Conservation (phyloP, 1,140 invertebrate genomes). For the Rhynchophorus ferrugineus region DNA sequence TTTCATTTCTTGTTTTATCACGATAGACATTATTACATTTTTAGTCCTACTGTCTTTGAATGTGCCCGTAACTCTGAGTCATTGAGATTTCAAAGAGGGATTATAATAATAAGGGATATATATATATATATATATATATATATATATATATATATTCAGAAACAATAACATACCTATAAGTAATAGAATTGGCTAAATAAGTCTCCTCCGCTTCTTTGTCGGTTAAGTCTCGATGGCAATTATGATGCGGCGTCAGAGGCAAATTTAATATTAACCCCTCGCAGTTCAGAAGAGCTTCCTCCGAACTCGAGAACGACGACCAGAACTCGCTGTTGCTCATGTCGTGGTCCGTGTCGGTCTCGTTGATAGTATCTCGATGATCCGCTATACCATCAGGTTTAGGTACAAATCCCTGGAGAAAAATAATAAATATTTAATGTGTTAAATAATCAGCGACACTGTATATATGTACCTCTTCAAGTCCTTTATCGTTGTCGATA, state of each 20-base stretch:
- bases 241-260: constrained; percentile 54
- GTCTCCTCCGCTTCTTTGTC: constrained; percentile 43
- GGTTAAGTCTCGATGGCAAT: constrained; percentile 43
- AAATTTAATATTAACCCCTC: constrained; percentile 64
- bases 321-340: constrained; percentile 68
- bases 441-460: not conserved
- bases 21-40: too few species aligned
- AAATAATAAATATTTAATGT: not conserved
- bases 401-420: constrained; percentile 45
- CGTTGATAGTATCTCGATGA: constrained; percentile 51
- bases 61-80: too few species aligned
- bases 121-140: too few species aligned
- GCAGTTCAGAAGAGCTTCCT: constrained; percentile 65
- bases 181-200: constrained; percentile 52
- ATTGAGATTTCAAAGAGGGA: too few species aligned
- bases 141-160: too few species aligned
- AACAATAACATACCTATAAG: constrained; percentile 52
- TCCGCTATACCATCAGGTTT: constrained; percentile 60
- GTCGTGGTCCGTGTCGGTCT: constrained; percentile 52
- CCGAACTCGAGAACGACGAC: constrained; percentile 70
- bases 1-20: too few species aligned
- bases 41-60: too few species aligned
- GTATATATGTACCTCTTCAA: constrained; percentile 49
- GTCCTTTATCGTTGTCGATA: constrained; percentile 49
- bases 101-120: too few species aligned